Evolutionary conservation across 2,888 invertebrate genomes (phyloP), one percentile per base, ranked within the genome.

Genomic region (Heliconius erato): DNA sequence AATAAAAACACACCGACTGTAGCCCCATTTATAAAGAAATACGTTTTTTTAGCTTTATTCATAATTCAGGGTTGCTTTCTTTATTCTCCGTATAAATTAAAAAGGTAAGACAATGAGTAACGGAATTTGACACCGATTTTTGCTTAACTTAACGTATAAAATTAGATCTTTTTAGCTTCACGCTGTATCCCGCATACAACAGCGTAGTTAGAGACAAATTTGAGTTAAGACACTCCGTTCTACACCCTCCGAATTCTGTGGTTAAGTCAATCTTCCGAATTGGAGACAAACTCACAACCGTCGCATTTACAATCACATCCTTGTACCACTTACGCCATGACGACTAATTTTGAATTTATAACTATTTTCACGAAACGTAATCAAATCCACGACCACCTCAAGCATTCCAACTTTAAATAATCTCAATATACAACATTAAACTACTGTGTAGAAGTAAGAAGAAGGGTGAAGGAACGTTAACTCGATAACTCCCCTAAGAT

Each of bases 401-500:
- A 63, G 63, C 54, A 19, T 54, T n/a, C 63, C 7, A 54, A 54
- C 54, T 54, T 54, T 7, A 54, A 54, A 54, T 23, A 54, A 54
- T 63, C 63, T 63, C 63, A 63, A n/a, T n/a, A 28, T 49, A 72
- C 26, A 72, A 26, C 32, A 76, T n/a, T 14, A 35, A 59, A 76
- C 63, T 67, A 67, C 65, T 7, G 7, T 5, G 26, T 78, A 26
- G 9, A 65, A 83, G 84, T 81, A 82, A 72, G 2, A 54, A 19
- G 85, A 84, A 83, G 89, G 87, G 88, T 86, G 88, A 83, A 86
- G 89, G 90, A 88, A 90, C 91, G 91, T 89, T 93, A 94, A 93
- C 93, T 92, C 91, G 91, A 94, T 94, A 90, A 87, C 90, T 89
- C 93, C 94, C 93, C 91, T 87, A 88, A 88, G 94, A 95, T 95